These are phyloP conservation scores for Yponomeuta evonymella DNA, from an alignment of 2,888 invertebrate genomes.

Conservation along the genomic window DNA sequence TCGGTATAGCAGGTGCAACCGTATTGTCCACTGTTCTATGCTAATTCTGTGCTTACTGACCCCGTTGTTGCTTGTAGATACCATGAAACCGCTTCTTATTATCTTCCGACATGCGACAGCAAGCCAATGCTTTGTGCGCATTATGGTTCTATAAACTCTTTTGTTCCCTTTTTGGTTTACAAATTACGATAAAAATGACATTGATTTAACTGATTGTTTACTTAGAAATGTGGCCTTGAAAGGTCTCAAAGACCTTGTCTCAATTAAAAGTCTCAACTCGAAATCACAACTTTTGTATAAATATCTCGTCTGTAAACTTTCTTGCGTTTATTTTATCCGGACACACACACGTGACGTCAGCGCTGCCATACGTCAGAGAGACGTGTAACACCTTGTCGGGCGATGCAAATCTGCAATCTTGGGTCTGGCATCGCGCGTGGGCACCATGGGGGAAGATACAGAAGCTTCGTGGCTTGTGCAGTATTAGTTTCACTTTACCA, in stretches of 20 bases:
- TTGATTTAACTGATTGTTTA: no score
- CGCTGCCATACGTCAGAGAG: neutral
- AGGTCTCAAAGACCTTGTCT: no score
- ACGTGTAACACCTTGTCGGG: constrained; percentile 5
- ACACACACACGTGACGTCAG: neutral
- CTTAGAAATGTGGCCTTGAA: no score
- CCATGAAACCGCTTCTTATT: neutral
- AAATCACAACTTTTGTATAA: neutral
- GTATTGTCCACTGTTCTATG: neutral
- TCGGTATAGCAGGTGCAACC: neutral
- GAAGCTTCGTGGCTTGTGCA: neutral
- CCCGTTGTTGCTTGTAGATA: neutral
- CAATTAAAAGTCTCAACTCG: no score
- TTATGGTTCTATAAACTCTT: neutral
- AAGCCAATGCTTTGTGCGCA: neutral
- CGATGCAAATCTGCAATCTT: constrained; percentile 5
- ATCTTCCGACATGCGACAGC: neutral
- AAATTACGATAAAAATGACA: no score
- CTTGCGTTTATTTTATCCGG: neutral
- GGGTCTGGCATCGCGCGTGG: neutral
- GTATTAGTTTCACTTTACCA: no score
- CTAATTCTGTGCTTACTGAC: neutral
- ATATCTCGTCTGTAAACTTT: neutral
- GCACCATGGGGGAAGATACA: neutral
- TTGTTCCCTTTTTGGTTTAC: no score